Conservation (phyloP, 2,888 invertebrate species). For the Clunio marinus region DNA sequence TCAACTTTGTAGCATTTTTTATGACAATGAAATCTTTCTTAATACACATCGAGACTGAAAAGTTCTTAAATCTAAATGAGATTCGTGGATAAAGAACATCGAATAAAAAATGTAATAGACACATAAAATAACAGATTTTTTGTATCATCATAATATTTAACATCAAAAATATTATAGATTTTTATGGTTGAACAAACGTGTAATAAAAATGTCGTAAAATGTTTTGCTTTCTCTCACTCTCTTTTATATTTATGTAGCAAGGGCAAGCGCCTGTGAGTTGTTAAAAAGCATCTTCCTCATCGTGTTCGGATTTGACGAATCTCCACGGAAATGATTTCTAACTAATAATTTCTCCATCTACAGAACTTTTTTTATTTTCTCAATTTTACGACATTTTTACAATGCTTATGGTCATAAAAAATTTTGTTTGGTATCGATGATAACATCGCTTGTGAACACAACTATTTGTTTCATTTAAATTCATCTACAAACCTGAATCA, state of each 20-base stretch:
- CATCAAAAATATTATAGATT: slow-evolving; percentile 21
- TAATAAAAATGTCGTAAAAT: slow-evolving; percentile 33
- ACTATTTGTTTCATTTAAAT: background rate
- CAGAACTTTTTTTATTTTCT: background rate
- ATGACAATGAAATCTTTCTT: background rate
- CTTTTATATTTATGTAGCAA: no score
- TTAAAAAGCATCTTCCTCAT: slow-evolving; percentile 1
- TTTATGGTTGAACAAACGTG: slow-evolving; percentile 33
- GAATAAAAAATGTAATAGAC: slow-evolving; percentile 27
- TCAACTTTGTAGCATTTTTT: background rate
- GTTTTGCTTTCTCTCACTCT: background rate
- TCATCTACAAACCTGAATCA: background rate
- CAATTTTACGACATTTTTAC: background rate
- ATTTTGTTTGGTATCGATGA: background rate
- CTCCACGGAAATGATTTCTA: background rate
- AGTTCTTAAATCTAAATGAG: no score
- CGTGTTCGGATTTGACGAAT: background rate
- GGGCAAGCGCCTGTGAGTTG: background rate
- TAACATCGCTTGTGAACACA: background rate
- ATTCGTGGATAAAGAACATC: slow-evolving; percentile 22
- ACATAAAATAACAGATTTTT: slow-evolving; percentile 36
- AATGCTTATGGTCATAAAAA: background rate
- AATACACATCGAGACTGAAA: background rate
- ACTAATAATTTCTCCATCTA: background rate
- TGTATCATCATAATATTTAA: slow-evolving; percentile 37